Conservation (phyloP, 2,113 vertebrate genomes). For the Pteropus alecto region DNA sequence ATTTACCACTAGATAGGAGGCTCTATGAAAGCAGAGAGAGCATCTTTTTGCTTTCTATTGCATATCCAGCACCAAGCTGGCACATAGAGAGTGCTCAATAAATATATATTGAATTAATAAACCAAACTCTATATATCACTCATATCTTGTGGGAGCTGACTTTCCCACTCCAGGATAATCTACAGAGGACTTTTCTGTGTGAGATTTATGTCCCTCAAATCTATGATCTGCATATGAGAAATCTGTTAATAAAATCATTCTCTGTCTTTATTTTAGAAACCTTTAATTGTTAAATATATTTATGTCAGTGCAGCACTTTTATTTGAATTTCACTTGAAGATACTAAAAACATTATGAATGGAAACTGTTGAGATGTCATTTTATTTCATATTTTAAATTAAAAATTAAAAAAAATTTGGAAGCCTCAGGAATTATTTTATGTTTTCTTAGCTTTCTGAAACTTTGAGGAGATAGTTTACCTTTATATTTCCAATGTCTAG, state of each 20-base stretch:
- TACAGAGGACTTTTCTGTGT: neutral
- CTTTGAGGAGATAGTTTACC: neutral
- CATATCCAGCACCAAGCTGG: neutral
- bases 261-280: neutral
- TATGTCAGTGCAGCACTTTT: neutral
- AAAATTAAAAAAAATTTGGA: neutral
- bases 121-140: neutral
- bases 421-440: neutral
- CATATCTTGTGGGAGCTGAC: neutral
- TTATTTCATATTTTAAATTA: conserved; percentile 11
- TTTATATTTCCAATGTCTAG: neutral
- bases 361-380: neutral
- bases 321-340: conserved; percentile 25
- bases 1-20: neutral
- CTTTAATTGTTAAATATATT: conserved; percentile 20
- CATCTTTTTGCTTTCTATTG: neutral
- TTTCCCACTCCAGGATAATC: neutral
- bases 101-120: neutral
- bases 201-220: neutral
- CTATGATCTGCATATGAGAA: neutral
- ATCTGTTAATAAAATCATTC: neutral
- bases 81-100: neutral
- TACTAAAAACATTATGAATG: neutral
- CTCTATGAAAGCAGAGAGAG: neutral
- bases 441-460: conserved; percentile 37